Evolutionary conservation across 2,888 invertebrate genomes (phyloP).

Genomic region (Hanleya hanleyi): DNA sequence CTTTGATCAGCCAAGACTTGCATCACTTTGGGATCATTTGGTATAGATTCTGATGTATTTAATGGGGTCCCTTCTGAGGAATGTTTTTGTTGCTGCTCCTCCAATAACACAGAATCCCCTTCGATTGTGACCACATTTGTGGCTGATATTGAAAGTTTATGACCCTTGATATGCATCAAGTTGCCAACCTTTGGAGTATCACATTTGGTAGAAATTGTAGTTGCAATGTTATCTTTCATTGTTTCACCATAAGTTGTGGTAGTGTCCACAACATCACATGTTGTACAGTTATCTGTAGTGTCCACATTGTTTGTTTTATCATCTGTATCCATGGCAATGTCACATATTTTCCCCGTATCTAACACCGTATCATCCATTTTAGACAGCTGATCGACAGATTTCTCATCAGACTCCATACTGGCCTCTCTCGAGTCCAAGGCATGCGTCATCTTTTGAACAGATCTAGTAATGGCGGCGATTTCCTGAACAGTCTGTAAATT

Average conservation of each 20-base stretch:
- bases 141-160: background rate
- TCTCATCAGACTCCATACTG: background rate
- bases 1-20: background rate
- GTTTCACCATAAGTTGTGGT: background rate
- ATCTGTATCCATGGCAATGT: too few relatives aligned
- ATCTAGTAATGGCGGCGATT: constrained; percentile 23
- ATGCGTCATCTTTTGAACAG: constrained; percentile 30
- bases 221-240: background rate
- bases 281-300: background rate
- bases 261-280: background rate
- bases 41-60: too few relatives aligned
- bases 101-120: background rate
- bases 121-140: background rate
- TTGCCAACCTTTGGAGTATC: background rate
- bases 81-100: too few relatives aligned
- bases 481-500: background rate
- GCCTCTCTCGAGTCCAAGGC: constrained; percentile 6
- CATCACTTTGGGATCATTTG: background rate
- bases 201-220: background rate
- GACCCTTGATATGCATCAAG: background rate
- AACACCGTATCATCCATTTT: too few relatives aligned
- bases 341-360: too few relatives aligned
- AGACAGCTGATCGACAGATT: background rate
- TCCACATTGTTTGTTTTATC: background rate
- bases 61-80: too few relatives aligned